phyloP scores from a whole-genome alignment of 2,113 vertebrate genomes.

The Pseudopipra pipra region DNA sequence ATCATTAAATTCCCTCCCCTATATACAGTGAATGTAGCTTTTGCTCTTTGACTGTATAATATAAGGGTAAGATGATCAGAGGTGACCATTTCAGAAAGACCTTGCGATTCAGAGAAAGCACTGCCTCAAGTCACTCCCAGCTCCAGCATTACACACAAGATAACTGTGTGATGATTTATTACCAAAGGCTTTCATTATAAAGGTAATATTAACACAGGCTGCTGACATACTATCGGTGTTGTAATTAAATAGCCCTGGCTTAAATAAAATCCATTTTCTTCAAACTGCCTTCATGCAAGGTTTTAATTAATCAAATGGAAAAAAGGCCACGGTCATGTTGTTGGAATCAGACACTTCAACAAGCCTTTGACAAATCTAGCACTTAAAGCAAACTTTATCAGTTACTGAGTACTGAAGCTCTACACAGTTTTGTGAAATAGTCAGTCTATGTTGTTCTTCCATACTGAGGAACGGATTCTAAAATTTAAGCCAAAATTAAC shows the following conservation, averaged over 20 bases:
- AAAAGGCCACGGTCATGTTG: not conserved
- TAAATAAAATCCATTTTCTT: not conserved
- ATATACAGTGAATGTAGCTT: not conserved
- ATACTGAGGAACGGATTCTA: accelerated
- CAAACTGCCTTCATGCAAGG: not conserved
- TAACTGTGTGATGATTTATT: not conserved
- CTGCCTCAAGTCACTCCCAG: not conserved
- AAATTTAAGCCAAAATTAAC: not conserved
- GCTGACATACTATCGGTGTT: not conserved
- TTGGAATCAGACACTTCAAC: not conserved
- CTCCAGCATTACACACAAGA: not conserved
- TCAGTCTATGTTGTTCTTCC: not conserved
- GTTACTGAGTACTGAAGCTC: not conserved
- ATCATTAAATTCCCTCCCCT: not conserved
- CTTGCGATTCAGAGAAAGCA: not conserved
- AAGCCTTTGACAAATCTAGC: not conserved
- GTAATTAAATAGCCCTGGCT: not conserved
- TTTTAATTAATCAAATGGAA: not conserved
- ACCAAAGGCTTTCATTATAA: not conserved
- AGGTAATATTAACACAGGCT: not conserved
- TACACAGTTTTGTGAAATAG: not conserved
- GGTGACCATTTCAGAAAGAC: not conserved
- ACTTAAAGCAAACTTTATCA: not conserved
- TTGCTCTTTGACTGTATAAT: not conserved
- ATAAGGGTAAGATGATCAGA: not conserved